Percentiles rank a stretch among this genome's conserved stretches.
These are phyloP conservation scores for Columba guinea DNA, from an alignment of 2,797 vertebrate genomes.

Conservation along the genomic window DNA sequence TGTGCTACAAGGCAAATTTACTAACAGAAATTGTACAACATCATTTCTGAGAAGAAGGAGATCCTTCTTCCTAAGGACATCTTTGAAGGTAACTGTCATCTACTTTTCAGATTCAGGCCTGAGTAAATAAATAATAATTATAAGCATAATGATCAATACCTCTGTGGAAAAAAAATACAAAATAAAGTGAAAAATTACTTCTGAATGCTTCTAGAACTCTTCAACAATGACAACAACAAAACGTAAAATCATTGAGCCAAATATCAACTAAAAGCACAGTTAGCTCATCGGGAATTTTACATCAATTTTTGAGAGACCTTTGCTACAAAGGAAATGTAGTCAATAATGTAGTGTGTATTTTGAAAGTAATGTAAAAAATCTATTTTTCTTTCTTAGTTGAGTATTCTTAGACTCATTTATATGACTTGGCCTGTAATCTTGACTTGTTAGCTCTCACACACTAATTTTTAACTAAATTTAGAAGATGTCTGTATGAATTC, in stretches of 20 bases:
- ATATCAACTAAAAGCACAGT: background rate
- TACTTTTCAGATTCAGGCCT: background rate
- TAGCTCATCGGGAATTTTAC: background rate
- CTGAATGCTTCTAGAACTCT: background rate
- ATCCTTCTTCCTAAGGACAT: background rate
- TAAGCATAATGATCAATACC: background rate
- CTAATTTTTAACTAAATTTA: conserved; percentile 35
- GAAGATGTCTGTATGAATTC: conserved; percentile 4
- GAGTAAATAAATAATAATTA: background rate
- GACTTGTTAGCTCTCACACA: background rate
- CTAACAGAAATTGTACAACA: background rate
- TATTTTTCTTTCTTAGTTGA: background rate
- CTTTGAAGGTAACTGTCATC: background rate
- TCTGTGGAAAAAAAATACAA: background rate
- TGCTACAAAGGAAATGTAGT: background rate
- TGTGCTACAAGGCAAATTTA: background rate
- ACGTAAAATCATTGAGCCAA: background rate
- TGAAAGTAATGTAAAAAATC: background rate
- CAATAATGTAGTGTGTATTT: background rate
- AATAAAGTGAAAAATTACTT: background rate
- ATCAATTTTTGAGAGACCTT: background rate
- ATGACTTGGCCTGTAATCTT: background rate
- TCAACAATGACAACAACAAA: background rate
- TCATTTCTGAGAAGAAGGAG: background rate
- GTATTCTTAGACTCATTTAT: background rate